phyloP scores from a whole-genome alignment of 92 coral and sea anemone genomes.

The Isaurus tuberculatus region DNA sequence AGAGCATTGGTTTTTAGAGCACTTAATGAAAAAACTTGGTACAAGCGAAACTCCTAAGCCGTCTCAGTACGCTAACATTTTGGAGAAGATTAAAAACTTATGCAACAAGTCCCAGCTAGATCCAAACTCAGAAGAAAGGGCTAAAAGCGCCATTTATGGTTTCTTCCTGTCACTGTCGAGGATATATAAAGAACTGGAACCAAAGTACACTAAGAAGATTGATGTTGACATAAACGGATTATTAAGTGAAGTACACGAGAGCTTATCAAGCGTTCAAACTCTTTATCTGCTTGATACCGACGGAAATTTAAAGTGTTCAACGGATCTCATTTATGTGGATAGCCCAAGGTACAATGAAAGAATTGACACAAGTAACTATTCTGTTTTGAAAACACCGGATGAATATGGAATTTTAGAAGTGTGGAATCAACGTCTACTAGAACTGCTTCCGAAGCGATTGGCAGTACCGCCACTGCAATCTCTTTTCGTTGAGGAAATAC shows the following conservation, averaged over 20 bases:
- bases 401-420: neutral
- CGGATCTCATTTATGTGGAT: constrained; percentile 55
- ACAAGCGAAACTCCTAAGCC: constrained; percentile 43
- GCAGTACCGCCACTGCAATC: constrained; percentile 53
- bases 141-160: neutral
- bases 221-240: neutral
- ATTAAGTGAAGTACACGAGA: neutral
- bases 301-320: constrained; percentile 60
- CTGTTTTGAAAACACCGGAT: constrained; percentile 57
- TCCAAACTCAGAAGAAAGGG: constrained; percentile 22
- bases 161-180: neutral
- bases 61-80: constrained; percentile 43
- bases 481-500: constrained; percentile 66
- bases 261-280: constrained; percentile 11
- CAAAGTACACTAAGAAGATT: neutral
- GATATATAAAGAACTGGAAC: neutral
- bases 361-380: constrained; percentile 45
- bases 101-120: constrained; percentile 25
- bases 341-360: constrained; percentile 48
- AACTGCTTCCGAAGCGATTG: constrained; percentile 65
- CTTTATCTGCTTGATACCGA: constrained; percentile 76
- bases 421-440: neutral
- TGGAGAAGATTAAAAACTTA: constrained; percentile 41
- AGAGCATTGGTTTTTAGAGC: constrained; percentile 36
- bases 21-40: constrained; percentile 52